Conservation (phyloP, 2,888 invertebrate species). For the Tetropium fuscum region DNA sequence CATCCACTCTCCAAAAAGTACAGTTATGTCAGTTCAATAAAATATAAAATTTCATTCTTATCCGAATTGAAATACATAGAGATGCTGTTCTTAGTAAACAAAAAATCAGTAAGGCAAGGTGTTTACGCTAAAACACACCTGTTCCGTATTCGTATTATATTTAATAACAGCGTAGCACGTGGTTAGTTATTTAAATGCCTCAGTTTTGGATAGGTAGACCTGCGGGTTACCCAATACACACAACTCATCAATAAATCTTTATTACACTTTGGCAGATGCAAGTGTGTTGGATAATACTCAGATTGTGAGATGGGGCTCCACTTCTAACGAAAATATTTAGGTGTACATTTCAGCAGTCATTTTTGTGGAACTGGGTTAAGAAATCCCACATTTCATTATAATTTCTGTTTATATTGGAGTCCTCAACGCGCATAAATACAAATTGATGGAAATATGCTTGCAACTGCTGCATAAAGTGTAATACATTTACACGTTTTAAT, state of each 20-base stretch:
- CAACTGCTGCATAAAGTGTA: neutral
- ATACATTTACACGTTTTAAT: neutral
- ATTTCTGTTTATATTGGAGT: slow-evolving; percentile 24
- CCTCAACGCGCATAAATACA: neutral
- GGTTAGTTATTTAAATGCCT: too few species aligned
- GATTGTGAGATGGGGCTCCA: slow-evolving; percentile 8
- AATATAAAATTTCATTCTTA: too few species aligned
- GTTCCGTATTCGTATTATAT: neutral
- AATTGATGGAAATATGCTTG: neutral
- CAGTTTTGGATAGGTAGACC: neutral
- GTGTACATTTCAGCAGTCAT: neutral
- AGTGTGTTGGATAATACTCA: slow-evolving; percentile 11
- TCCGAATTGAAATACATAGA: too few species aligned
- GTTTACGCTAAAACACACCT: neutral
- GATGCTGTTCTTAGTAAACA: too few species aligned
- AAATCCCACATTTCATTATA: slow-evolving; percentile 23
- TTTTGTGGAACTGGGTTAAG: slow-evolving; percentile 30
- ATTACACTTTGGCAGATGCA: slow-evolving; percentile 5
- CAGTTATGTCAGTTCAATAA: too few species aligned
- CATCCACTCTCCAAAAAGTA: too few species aligned
- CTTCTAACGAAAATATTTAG: slow-evolving; percentile 18
- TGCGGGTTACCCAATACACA: neutral
- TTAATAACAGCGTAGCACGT: too few species aligned
- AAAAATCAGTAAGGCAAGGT: too few species aligned
- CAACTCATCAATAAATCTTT: neutral